Evolutionary conservation across 1,140 invertebrate genomes (phyloP).

Genomic region (Scaptomyza montana): DNA sequence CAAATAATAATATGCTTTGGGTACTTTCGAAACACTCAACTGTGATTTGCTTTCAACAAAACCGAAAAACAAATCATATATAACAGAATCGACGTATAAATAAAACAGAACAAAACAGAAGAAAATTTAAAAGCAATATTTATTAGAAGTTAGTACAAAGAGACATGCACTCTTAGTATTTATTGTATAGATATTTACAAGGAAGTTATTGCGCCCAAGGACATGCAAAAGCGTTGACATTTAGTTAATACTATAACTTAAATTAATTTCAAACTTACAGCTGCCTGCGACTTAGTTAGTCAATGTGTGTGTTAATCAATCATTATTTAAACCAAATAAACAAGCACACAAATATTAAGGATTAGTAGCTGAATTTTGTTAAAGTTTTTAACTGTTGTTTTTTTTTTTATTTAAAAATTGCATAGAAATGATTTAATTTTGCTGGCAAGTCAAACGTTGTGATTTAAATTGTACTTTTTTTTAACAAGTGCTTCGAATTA

Average conservation of each 20-base stretch:
- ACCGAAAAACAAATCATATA: constrained; percentile 36
- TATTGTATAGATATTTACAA: constrained; percentile 6
- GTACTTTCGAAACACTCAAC: constrained; percentile 68
- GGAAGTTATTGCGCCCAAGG: constrained; percentile 7
- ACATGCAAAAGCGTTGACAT: constrained; percentile 45
- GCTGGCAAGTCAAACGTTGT: background rate
- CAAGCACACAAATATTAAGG: constrained; percentile 18
- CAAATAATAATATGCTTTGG: constrained; percentile 50
- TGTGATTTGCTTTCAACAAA: constrained; percentile 70
- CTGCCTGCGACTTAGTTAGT: constrained; percentile 66
- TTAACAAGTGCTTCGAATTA: background rate
- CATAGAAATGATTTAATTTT: constrained; percentile 23
- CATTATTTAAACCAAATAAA: constrained; percentile 12
- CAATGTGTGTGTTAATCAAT: constrained; percentile 25
- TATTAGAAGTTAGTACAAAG: background rate
- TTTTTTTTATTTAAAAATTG: constrained; percentile 13
- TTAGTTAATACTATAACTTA: constrained; percentile 39
- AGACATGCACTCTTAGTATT: constrained; percentile 34
- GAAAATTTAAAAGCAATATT: constrained; percentile 11
- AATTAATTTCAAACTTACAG: constrained; percentile 63
- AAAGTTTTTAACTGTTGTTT: background rate
- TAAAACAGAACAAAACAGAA: constrained; percentile 1
- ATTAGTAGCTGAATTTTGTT: constrained; percentile 23
- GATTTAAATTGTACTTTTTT: background rate
- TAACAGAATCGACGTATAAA: constrained; percentile 32